Evolutionary conservation across 1,140 invertebrate species (phyloP).

Genomic region (Pteromalus puparum): DNA sequence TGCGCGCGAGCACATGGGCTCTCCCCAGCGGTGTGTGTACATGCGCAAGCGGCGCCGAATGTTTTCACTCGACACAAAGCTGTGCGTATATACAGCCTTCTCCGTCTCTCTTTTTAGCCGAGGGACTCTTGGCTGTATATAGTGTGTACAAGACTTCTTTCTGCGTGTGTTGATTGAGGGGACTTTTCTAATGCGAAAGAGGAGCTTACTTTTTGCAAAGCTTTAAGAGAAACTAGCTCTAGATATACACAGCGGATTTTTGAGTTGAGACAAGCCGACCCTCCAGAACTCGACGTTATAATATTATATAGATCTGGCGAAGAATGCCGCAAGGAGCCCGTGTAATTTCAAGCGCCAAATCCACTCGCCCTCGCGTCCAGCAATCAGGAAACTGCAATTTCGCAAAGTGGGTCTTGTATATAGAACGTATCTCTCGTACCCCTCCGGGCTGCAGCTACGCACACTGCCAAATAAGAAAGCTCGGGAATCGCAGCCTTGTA

Average conservation of each 20-base stretch:
- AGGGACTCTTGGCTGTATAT: too few relatives aligned
- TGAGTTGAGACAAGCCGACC: too few relatives aligned
- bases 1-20: not conserved
- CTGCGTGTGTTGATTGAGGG: too few relatives aligned
- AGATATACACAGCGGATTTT: too few relatives aligned
- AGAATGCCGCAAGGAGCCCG: not conserved
- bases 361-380: slow-evolving; percentile 26
- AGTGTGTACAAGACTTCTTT: too few relatives aligned
- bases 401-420: slow-evolving; percentile 66
- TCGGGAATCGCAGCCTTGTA: slow-evolving; percentile 31
- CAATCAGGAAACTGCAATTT: slow-evolving; percentile 73
- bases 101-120: not conserved
- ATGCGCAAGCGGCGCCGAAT: not conserved
- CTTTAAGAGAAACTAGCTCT: too few relatives aligned
- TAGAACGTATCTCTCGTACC: slow-evolving; percentile 60
- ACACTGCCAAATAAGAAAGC: slow-evolving; percentile 59
- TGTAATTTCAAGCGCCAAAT: slow-evolving; percentile 21
- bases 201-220: too few relatives aligned
- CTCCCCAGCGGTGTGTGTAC: not conserved
- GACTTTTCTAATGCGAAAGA: too few relatives aligned
- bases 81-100: not conserved
- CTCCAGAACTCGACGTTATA: too few relatives aligned
- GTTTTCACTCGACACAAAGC: slow-evolving; percentile 18
- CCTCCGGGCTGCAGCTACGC: slow-evolving; percentile 33
- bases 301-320: too few relatives aligned